Evolutionary conservation across 2,797 vertebrate species (phyloP), one percentile per base, ranked within the genome.

Genomic region (Valencia hispanica): DNA sequence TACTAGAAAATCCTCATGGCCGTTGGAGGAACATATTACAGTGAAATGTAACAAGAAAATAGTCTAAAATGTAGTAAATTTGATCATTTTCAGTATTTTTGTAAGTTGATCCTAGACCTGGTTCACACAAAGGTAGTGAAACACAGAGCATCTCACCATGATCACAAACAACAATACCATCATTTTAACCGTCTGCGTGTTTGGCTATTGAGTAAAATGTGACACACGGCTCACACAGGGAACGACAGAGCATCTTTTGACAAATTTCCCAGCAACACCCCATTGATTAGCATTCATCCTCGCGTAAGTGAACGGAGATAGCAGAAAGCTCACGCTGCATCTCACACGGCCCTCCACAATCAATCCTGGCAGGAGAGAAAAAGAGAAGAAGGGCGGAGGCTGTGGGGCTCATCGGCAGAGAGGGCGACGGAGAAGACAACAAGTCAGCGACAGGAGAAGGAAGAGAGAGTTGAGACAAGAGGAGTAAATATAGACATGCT

Each of bases 221-320:
- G 65, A 80, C 50, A 63, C 43, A 57, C 68, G 51, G 81, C 79
- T 76, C 71, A 76, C 83, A 85, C 61, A 74, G 73, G 69, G 81
- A 88, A 59, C n/a, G 86, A 91, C 81, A 47, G 10, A 20, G 68
- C 41, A 45, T 78, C 70, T 89, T 88, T 88, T 82, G 88, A 92
- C 75, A 72, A 39, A 41, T 88, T 88, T 90, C 53, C 84, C 74
- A 70, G 76, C 68, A 83, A 72, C 81, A 74, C 86, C 12, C 36
- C 88, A 94, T 94, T 83, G 94, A 94, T 93, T 93, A 92, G 77
- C 89, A 90, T 89, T 90, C 88, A 93, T 93, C 82, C 89, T 71
- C n/a, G 73, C 75, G 82, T 81, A 87, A 93, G 88, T n/a, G 87
- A 83, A 80, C 6, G 68, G 79, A 91, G 84, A 83, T 88, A 48